These are phyloP conservation scores for Loriculus beryllinus DNA, from an alignment of 2,797 vertebrate species.

Conservation along the genomic window DNA sequence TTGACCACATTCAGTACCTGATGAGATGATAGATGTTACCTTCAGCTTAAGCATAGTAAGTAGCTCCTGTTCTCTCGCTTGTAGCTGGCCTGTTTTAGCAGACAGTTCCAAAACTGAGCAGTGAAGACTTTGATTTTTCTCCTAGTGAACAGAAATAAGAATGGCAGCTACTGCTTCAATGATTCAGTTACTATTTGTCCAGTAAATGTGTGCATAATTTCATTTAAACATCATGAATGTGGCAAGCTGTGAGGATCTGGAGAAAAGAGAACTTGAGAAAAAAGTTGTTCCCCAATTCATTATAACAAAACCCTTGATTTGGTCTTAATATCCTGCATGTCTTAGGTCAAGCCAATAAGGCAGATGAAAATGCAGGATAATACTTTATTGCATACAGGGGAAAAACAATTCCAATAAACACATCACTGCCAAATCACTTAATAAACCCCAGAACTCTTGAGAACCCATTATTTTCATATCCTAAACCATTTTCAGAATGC, in stretches of 20 bases:
- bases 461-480: neutral
- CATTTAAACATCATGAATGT: neutral
- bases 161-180: neutral
- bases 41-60: conserved; percentile 86
- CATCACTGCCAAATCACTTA: neutral
- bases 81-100: conserved; percentile 82
- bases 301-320: neutral
- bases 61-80: conserved; percentile 87
- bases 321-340: neutral
- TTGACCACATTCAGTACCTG: neutral
- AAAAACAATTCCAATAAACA: neutral
- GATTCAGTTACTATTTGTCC: neutral
- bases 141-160: conserved; percentile 71
- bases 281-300: neutral
- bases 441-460: neutral
- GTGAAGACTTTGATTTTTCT: conserved; percentile 84
- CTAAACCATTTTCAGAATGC: neutral
- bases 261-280: neutral
- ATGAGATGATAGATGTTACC: conserved; percentile 68
- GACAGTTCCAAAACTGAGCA: conserved; percentile 82
- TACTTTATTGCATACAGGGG: neutral
- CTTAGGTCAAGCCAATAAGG: neutral
- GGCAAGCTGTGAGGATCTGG: neutral
- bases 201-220: accelerated
- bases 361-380: neutral